phyloP scores from a whole-genome alignment of 2,888 invertebrate species.

The Argynnis bischoffii region DNA sequence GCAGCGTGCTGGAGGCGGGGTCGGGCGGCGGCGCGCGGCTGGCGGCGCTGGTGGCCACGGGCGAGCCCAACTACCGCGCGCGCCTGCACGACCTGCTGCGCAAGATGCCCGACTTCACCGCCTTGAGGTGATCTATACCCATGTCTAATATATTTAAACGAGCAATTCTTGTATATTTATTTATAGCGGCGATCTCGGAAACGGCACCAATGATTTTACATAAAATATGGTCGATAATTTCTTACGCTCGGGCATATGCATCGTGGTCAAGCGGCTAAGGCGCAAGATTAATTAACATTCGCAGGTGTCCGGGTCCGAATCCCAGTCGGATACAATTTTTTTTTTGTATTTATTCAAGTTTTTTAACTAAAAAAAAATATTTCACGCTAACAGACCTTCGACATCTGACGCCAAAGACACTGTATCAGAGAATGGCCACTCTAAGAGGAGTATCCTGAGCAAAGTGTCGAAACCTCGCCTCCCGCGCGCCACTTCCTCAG shows the following conservation, averaged over 20 bases:
- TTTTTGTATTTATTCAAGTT: too few relatives aligned
- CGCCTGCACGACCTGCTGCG: slow-evolving; percentile 60
- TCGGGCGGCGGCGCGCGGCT: slow-evolving; percentile 55
- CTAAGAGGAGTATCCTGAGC: slow-evolving; percentile 63
- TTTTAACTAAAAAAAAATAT: background rate
- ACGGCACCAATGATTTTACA: too few relatives aligned
- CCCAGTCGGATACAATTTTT: too few relatives aligned
- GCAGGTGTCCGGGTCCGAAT: too few relatives aligned
- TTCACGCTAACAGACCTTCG: slow-evolving; percentile 49
- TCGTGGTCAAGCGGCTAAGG: too few relatives aligned
- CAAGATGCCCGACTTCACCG: slow-evolving; percentile 60
- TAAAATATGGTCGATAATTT: too few relatives aligned
- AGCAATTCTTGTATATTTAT: background rate
- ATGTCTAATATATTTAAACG: background rate
- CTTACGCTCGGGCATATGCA: too few relatives aligned
- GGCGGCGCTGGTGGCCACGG: slow-evolving; percentile 62
- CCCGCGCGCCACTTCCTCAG: slow-evolving; percentile 57
- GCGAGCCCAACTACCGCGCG: slow-evolving; percentile 67
- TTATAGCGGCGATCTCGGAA: too few relatives aligned
- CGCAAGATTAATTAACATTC: too few relatives aligned
- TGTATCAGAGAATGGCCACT: slow-evolving; percentile 60
- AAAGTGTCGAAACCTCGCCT: slow-evolving; percentile 67
- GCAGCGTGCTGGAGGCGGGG: slow-evolving; percentile 30
- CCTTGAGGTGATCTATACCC: slow-evolving; percentile 41
- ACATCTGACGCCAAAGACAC: slow-evolving; percentile 58